A percentile compares a stretch with the other conserved stretches of the same genome.
phyloP scores from a whole-genome alignment of 2,113 vertebrate genomes.

The Rhegmatorhina hoffmannsi region DNA sequence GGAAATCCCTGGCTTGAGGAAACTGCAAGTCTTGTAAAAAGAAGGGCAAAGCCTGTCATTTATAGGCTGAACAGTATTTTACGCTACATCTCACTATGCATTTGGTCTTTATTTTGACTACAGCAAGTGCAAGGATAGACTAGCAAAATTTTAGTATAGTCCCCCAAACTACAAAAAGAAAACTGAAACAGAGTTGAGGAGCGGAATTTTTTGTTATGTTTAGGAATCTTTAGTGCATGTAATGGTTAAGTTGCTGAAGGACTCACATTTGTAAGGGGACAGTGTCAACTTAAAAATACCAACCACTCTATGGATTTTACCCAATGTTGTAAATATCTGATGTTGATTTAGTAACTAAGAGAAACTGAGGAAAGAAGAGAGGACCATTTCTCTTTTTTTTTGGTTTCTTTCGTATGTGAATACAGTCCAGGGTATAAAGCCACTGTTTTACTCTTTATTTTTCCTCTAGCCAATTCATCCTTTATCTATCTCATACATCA shows the following conservation, averaged over 20 bases:
- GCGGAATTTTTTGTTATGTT: background rate
- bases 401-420: background rate
- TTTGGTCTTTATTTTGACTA: background rate
- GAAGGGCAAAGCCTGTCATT: constrained; percentile 47
- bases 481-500: background rate
- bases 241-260: background rate
- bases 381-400: background rate
- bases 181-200: background rate
- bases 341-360: background rate
- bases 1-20: constrained; percentile 56
- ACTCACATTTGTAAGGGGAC: background rate
- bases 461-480: background rate
- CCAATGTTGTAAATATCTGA: background rate
- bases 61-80: background rate
- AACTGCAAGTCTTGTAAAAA: constrained; percentile 40
- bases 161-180: background rate
- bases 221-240: background rate
- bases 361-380: background rate
- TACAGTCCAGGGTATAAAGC: background rate
- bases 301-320: background rate
- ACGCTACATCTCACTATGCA: background rate
- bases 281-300: background rate
- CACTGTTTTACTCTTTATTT: background rate
- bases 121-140: background rate
- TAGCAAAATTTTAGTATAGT: background rate